Base-by-base conservation (phyloP, 2,113 vertebrate species). In the Paramormyrops kingsleyae region DNA sequence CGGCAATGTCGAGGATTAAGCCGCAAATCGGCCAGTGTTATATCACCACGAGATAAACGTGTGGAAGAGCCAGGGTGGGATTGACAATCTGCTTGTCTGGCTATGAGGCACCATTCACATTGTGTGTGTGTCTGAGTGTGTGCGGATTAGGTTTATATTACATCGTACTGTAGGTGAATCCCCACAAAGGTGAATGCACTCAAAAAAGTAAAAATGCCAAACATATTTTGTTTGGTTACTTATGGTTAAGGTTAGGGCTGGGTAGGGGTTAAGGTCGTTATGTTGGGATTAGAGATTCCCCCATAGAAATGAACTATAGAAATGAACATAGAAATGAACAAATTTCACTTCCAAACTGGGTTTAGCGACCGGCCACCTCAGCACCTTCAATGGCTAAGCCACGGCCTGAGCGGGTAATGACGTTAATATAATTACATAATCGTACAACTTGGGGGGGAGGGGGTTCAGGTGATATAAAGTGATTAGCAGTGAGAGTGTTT, bases 401-500 rank as follows among this genome's bases (percentile, higher is more conserved):
- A 56, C 5, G 31, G 31, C 27, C 70, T 56, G 21, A 89, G 74
- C 12, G 12, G 31, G 83, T n/a, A 84, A 84, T 53, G 21, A 4
- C 12, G 4, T 50, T 89, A 89, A 89, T 53, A 80, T 24, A 56
- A 83, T 83, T 44, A 89, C 35, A 74, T 10, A 53, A 56, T 56
- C n/a, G 27, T n/a, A 42, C 19, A 42, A 35, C 27, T 87, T n/a
- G 59, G 17, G 47, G n/a, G 17, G 19, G 84, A n/a, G 42, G 42
- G 56, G 83, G 80, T 84, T 91, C 90, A 80, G 90, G 42, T 90
- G 90, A 90, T 74, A 74, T 39, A 56, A 12, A 46, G 42, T 49
- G 90, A 24, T 66, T 46, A 62, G 21, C 39, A 53, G 39, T 21
- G 42, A 56, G 12, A 8, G 87, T 31, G 88, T 42, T n/a, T 27